Evolutionary conservation across 2,113 vertebrate genomes (phyloP).

Genomic region (Chaetodon auriga): DNA sequence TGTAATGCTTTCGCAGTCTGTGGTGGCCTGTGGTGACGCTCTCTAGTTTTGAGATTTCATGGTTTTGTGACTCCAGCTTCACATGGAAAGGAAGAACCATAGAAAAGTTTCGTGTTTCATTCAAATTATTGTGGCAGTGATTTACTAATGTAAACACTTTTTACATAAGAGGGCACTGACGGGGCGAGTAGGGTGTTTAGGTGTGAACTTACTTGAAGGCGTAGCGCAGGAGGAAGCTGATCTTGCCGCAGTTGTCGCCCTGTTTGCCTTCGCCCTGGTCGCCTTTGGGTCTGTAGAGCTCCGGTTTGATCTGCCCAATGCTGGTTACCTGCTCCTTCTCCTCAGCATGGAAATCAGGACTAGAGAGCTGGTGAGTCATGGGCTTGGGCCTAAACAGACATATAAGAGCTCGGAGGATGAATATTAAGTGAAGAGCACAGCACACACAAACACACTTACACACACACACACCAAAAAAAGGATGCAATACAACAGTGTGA

Average conservation of each 20-base stretch:
- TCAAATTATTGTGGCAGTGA: neutral
- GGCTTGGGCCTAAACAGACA: constrained; percentile 81
- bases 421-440: constrained; percentile 2
- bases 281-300: constrained; percentile 90
- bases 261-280: constrained; percentile 86
- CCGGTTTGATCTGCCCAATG: constrained; percentile 94
- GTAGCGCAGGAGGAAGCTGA: constrained; percentile 93
- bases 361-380: constrained; percentile 87
- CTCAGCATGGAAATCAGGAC: constrained; percentile 84
- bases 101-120: neutral
- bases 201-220: constrained; percentile 86
- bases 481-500: neutral
- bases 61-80: neutral
- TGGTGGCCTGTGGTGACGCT: neutral
- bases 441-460: neutral
- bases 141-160: constrained; percentile 7
- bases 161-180: neutral
- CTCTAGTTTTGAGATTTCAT: no score
- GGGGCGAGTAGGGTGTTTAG: neutral
- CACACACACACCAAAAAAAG: neutral
- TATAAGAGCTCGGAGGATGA: constrained; percentile 42
- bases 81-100: neutral
- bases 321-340: constrained; percentile 92
- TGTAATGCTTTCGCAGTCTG: neutral
- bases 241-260: constrained; percentile 89